Evolutionary conservation across 1,140 invertebrate species (phyloP), one percentile per base, ranked within the genome.

Genomic region (Aphaenogaster floridana): DNA sequence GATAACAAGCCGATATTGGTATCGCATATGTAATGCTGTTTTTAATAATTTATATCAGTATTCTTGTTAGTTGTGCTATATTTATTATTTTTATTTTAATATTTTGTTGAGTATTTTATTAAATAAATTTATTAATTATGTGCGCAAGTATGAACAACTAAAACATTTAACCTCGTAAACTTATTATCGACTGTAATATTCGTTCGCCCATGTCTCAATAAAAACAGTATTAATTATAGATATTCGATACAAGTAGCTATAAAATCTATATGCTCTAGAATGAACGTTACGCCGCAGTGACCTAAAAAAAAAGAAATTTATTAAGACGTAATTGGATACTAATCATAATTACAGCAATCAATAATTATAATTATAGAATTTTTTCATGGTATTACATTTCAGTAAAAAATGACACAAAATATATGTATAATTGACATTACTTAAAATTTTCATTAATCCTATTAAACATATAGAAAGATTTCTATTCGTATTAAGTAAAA

Each of bases 301-400:
- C 7, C 76, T 63, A 15, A 54, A 72, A 76, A 61, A 76, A 76
- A 61, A 57, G 28, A 15, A 63, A 63, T 45, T 39, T 48, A 64
- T 50, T 36, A 48, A 78, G 61, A 45, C 13, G 7, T 74, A 74
- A 74, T 13, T 59, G 9, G 61, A 4, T 34, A 48, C 3, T 42
- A 52, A 42, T 15, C 0, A 45, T 17, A 0, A 61, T 76, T 15
- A 13, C 6, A 57, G 42, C 42, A 17, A 64, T 64, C 1, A 64
- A 17, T 15, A 69, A 69, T 34, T 6, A 8, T 71, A 13, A 28
- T 42, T 11, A 68, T 17, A 76, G 42, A 42, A 57, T 39, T 42
- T 3, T 28, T 42, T 28, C 28, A 52, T 8, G 1, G 1, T 13
- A 57, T 57, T 76, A 21, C 2, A 54, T 74, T 54, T 39, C 9